phyloP scores from a whole-genome alignment of 92 coral and sea anemone genomes.

The Heteractis magnifica region DNA sequence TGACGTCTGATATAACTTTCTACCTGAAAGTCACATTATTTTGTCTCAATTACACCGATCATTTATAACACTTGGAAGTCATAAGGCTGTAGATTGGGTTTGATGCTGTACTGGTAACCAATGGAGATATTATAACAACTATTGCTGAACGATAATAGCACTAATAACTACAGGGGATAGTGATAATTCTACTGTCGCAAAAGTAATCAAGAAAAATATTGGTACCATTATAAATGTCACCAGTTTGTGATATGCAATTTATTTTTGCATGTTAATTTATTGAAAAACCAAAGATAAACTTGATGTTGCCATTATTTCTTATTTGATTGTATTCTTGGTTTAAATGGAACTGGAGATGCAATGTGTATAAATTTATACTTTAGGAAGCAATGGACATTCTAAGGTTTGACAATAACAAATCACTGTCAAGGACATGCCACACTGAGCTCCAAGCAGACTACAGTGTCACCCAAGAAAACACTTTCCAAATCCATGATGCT shows the following conservation, averaged over 20 bases:
- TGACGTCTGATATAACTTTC: not conserved
- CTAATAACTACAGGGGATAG: not conserved
- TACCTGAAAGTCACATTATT: not conserved
- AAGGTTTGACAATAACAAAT: not conserved
- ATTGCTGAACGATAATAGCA: not conserved
- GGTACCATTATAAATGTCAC: not conserved
- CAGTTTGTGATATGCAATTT: not conserved
- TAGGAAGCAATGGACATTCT: not conserved
- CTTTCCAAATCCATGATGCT: not conserved
- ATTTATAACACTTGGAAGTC: not conserved
- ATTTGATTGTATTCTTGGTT: not conserved
- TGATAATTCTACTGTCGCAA: not conserved
- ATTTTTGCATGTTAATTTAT: not conserved
- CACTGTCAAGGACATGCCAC: not conserved
- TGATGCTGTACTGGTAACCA: not conserved
- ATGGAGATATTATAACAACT: not conserved
- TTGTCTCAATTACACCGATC: not conserved
- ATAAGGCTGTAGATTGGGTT: not conserved
- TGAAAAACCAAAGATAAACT: not conserved
- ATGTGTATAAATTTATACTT: not conserved
- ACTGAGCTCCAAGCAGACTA: not conserved
- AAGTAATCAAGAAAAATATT: not conserved
- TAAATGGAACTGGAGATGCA: not conserved
- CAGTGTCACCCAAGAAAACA: not conserved
- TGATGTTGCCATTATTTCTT: not conserved